A percentile compares a stretch with the other conserved stretches of the same genome.
Conservation (phyloP, 1,140 invertebrate genomes). For the Pseudomyrmex concolor region DNA sequence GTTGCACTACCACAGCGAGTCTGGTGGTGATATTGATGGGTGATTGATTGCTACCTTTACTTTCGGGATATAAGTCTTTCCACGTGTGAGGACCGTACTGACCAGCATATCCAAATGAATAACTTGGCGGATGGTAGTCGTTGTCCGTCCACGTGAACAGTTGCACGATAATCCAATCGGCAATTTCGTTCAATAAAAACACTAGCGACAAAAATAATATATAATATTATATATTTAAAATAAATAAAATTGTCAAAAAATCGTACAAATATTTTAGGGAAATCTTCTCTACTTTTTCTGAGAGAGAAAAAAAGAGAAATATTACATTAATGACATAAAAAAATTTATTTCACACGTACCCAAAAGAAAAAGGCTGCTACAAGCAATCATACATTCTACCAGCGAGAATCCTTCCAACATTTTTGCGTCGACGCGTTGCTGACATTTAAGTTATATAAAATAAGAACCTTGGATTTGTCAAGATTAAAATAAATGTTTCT, state of each 20-base stretch:
- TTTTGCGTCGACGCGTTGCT: slow-evolving; percentile 26
- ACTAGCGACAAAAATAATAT: slow-evolving; percentile 62
- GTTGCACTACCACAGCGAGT: slow-evolving; percentile 66
- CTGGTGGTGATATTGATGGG: slow-evolving; percentile 82
- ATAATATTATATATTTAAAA: not conserved
- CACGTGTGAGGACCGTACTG: slow-evolving; percentile 81
- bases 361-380: slow-evolving; percentile 71
- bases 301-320: not conserved
- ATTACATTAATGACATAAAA: too few species aligned
- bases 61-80: slow-evolving; percentile 71
- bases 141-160: slow-evolving; percentile 52
- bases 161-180: slow-evolving; percentile 68
- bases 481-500: not conserved
- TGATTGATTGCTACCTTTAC: slow-evolving; percentile 71
- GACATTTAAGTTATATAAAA: not conserved
- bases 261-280: too few species aligned
- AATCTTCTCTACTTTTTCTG: not conserved
- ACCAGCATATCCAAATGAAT: slow-evolving; percentile 67
- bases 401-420: slow-evolving; percentile 69
- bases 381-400: slow-evolving; percentile 73
- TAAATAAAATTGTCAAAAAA: too few species aligned
- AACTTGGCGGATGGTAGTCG: not conserved
- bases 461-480: not conserved
- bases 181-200: slow-evolving; percentile 73
- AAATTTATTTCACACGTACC: slow-evolving; percentile 56